Base-by-base conservation (phyloP, 2,888 invertebrate genomes). In the Apamea sordens region DNA sequence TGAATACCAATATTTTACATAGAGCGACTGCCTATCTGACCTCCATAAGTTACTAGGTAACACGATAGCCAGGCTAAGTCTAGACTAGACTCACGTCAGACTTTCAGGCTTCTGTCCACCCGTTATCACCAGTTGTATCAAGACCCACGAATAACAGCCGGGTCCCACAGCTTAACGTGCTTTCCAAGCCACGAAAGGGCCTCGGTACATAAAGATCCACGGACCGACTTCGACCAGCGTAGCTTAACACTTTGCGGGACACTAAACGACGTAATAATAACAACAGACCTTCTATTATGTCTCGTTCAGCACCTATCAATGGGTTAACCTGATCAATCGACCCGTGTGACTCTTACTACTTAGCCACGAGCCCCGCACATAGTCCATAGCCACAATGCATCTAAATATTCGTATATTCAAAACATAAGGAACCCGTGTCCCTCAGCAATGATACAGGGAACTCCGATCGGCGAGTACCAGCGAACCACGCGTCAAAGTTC, bases 401-500 rank as follows among this genome's bases (percentile, higher is more conserved):
- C 28, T 70, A 18, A 71, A 47, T 71, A 18, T 36, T 36, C 8
- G 0, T 21, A 15, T 10, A 32, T 47, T 76, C 15, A 21, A 59
- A 59, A 77, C 59, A 15, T 70, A 76, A 5, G 21, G 86, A 82
- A 85, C 86, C 76, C 53, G 11, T n/a, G 15, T 15, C 47, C 15
- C 24, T 6, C 1, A 13, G 41, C 56, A n/a, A 50, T 36, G 1
- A 1, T 2, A 11, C 15, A 77, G 10, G 53, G 89, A 83, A 53
- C 81, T 73, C 87, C 64, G 77, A 64, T 56, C 63, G 61, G 80
- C 82, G 56, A 64, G 73, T 79, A 84, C 86, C 83, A 83, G 63
- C 77, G 79, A 71, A 87, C 90, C 81, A 86, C 86, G 90, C 89
- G 90, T 89, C 89, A 89, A 86, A 90, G 88, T 76, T 84, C 81